Base-by-base conservation (phyloP, 2,797 vertebrate genomes). In the Chelon labrosus region DNA sequence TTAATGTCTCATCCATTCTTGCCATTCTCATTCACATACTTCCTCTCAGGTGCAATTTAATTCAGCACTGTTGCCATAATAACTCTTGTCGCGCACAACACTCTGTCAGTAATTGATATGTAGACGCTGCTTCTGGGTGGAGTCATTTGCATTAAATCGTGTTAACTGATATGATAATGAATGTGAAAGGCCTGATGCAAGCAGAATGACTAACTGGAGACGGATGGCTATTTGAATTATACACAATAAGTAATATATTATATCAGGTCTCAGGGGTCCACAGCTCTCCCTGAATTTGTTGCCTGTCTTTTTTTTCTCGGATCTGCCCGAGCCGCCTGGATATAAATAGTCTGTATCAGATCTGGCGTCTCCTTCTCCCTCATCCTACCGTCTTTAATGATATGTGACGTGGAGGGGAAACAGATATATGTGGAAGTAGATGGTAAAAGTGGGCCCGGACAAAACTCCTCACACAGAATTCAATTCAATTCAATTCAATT, bases 131-230 rank as follows among this genome's bases (percentile, higher is more conserved):
- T 91, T 86, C 91, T 92, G 83, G 91, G 89, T 85, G 88, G 89
- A 92, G 89, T 84, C 86, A 94, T 95, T 95, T 95, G 92, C 94
- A 95, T 95, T 93, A 93, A 94, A 94, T 94, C 77, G 87, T 85
- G 91, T 93, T 94, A 94, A 94, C 93, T 91, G 91, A 94, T 94
- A 92, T 91, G 90, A 93, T 95, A 94, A 95, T 94, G 90, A 93
- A 93, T 90, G 91, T 75, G 88, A 85, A 92, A 91, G 83, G 80
- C 77, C 90, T 93, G 91, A 93, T 91, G 91, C 91, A 92, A 91
- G 93, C 90, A 61, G 86, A 94, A 93, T 88, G 85, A 83, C 84
- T 86, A 77, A 82, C 87, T 35, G 83, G 80, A 91, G 93, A 95
- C 87, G 88, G 91, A 94, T 94, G 89, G 89, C 82, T 85, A 86